A percentile compares a stretch with the other conserved stretches of the same genome.
phyloP scores from a whole-genome alignment of 2,888 invertebrate genomes.

The Sabatieria punctata region DNA sequence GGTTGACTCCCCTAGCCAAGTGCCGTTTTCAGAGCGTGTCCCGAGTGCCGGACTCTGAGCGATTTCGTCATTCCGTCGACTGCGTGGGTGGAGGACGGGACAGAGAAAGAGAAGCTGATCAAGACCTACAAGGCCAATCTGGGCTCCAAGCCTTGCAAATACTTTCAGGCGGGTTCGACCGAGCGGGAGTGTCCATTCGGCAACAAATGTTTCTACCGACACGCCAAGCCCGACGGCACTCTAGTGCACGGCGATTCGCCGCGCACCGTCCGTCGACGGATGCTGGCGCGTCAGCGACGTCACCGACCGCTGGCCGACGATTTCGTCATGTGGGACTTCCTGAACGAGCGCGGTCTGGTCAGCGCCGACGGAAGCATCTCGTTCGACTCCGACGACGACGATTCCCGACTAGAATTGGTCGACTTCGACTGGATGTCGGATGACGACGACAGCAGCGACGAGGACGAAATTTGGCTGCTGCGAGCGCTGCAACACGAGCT shows the following conservation, averaged over 20 bases:
- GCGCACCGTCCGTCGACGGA: conserved; percentile 6
- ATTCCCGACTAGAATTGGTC: neutral
- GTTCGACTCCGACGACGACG: neutral
- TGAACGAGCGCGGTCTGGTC: neutral
- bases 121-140: conserved; percentile 55
- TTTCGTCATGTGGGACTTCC: neutral
- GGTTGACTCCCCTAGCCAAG: too few species aligned
- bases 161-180: conserved; percentile 44
- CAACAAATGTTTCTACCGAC: conserved; percentile 67
- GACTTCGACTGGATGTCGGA: neutral
- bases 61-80: conserved; percentile 68
- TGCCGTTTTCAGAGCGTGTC: conserved; percentile 48
- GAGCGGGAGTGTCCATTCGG: conserved; percentile 69
- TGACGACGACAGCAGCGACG: neutral
- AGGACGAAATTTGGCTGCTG: neutral
- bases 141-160: conserved; percentile 60
- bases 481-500: too few species aligned
- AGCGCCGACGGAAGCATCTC: neutral
- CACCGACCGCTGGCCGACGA: neutral
- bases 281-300: neutral
- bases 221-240: conserved; percentile 55
- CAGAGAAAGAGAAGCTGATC: conserved; percentile 59
- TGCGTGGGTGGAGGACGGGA: conserved; percentile 62
- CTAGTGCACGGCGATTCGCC: conserved; percentile 16
- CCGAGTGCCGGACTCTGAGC: conserved; percentile 60